Evolutionary conservation across 2,113 vertebrate species (phyloP).

Genomic region (Dermatemys mawii): DNA sequence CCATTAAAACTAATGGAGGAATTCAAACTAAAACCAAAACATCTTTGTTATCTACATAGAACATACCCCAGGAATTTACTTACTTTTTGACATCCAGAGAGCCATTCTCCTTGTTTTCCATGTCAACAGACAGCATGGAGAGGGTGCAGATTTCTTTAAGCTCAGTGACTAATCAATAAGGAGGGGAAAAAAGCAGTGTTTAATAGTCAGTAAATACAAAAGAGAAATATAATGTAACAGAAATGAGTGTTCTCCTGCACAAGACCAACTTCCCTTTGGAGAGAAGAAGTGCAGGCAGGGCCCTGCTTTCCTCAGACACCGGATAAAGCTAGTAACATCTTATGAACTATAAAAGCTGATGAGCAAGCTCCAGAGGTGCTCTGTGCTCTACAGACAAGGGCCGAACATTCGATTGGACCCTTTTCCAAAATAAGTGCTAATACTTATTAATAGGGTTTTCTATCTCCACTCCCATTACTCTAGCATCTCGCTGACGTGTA

Average conservation of each 20-base stretch:
- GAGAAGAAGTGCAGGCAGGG: constrained; percentile 14
- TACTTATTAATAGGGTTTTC: background rate
- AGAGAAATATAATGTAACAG: constrained; percentile 24
- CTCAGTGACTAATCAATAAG: constrained; percentile 77
- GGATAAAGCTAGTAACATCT: constrained; percentile 30
- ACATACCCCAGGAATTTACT: constrained; percentile 58
- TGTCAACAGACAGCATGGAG: constrained; percentile 82
- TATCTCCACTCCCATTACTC: background rate
- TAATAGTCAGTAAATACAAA: constrained; percentile 60
- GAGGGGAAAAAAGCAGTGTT: constrained; percentile 54
- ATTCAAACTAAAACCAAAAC: constrained; percentile 44
- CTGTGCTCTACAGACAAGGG: constrained; percentile 36
- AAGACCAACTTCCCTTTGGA: constrained; percentile 28
- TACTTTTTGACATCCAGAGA: constrained; percentile 94
- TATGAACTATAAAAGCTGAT: background rate
- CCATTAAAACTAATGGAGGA: background rate
- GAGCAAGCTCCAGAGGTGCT: constrained; percentile 36
- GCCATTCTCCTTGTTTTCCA: constrained; percentile 97
- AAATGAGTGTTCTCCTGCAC: constrained; percentile 43
- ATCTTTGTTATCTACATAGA: constrained; percentile 40
- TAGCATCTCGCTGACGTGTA: background rate
- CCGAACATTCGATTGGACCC: background rate
- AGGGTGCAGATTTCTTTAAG: constrained; percentile 73
- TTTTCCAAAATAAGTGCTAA: background rate
- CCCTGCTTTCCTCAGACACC: constrained; percentile 14